Conservation (phyloP, 2,888 invertebrate genomes). For the Drosophila pegasa region DNA sequence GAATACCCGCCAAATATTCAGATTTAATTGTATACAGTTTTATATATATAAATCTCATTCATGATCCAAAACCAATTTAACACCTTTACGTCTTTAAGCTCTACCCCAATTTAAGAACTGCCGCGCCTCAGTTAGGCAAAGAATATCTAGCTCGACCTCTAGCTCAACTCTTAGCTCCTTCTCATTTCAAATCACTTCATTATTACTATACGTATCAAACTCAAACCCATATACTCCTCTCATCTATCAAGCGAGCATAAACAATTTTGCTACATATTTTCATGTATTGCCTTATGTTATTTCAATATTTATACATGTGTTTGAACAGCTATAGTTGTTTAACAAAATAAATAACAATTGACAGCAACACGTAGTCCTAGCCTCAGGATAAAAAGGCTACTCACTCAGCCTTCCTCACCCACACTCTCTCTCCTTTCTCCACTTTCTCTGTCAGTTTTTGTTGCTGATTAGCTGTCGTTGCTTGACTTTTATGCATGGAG, state of each 20-base stretch:
- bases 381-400: background rate
- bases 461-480: slow-evolving; percentile 31
- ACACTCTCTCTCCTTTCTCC: background rate
- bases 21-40: background rate
- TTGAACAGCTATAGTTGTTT: background rate
- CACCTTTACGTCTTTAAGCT: too few species aligned
- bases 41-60: background rate
- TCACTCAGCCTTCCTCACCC: too few species aligned
- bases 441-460: background rate
- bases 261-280: background rate
- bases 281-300: background rate
- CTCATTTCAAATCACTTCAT: background rate
- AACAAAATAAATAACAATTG: slow-evolving; percentile 3
- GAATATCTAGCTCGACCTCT: background rate
- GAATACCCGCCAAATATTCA: background rate
- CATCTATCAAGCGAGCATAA: background rate
- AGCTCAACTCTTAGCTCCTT: too few species aligned
- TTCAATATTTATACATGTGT: background rate
- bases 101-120: too few species aligned
- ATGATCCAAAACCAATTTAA: too few species aligned
- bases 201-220: background rate
- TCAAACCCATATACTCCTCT: background rate
- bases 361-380: background rate
- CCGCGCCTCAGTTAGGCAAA: background rate
- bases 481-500: slow-evolving; percentile 19